Evolutionary conservation across 2,888 invertebrate genomes (phyloP).

Genomic region (Rhodophaea formosa): DNA sequence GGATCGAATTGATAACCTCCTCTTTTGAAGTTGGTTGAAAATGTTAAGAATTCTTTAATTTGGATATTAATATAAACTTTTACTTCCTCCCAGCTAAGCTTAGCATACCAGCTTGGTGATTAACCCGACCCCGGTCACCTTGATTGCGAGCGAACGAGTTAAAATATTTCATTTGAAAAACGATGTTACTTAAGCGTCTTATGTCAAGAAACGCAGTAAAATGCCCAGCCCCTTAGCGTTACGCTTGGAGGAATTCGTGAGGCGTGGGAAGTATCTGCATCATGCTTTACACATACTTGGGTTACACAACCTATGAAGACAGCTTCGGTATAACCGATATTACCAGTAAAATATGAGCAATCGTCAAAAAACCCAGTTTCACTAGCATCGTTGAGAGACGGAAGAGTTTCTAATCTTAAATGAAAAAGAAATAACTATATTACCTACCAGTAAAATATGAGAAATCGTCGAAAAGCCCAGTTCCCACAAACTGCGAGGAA

Average conservation of each 20-base stretch:
- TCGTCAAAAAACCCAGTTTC: constrained; percentile 7
- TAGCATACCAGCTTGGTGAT: constrained; percentile 25
- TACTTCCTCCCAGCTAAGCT: constrained; percentile 25
- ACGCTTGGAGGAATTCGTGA: constrained; percentile 67
- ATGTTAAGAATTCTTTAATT: neutral
- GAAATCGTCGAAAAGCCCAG: too few relatives aligned
- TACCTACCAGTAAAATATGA: too few relatives aligned
- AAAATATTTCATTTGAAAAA: constrained; percentile 32
- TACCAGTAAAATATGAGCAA: constrained; percentile 31
- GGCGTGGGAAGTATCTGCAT: constrained; percentile 72
- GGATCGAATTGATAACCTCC: too few relatives aligned
- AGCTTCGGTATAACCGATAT: constrained; percentile 52
- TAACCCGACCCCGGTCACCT: constrained; percentile 28
- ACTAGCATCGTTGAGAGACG: neutral
- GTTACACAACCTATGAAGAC: constrained; percentile 74
- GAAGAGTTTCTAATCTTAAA: constrained; percentile 14
- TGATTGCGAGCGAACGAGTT: constrained; percentile 27
- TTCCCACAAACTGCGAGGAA: too few relatives aligned
- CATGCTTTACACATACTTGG: constrained; percentile 68
- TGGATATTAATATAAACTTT: constrained; percentile 19
- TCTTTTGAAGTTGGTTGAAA: too few relatives aligned
- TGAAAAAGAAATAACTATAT: too few relatives aligned
- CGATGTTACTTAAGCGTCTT: constrained; percentile 51
- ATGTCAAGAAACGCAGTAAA: constrained; percentile 64
- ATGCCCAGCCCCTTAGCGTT: constrained; percentile 72